These are phyloP conservation scores for Chitala chitala DNA, from an alignment of 2,113 vertebrate genomes.

Conservation along the genomic window DNA sequence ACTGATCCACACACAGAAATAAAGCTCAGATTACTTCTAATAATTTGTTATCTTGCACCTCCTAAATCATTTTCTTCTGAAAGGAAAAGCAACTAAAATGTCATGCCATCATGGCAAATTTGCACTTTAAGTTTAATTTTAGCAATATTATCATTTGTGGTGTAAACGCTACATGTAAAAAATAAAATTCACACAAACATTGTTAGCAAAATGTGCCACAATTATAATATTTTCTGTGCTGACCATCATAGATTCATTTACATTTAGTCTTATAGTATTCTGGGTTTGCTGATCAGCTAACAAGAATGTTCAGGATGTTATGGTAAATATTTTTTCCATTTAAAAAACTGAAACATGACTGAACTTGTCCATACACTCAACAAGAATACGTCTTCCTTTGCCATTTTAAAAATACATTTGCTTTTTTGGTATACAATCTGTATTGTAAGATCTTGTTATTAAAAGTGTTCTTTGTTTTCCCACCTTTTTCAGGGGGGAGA, in stretches of 20 bases:
- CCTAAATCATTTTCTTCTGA: conserved; percentile 4
- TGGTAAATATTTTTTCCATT: no score
- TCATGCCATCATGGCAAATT: not conserved
- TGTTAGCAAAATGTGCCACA: no score
- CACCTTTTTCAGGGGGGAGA: conserved; percentile 2
- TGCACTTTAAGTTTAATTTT: no score
- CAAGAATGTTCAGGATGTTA: no score
- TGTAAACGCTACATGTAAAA: no score
- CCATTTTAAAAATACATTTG: not conserved
- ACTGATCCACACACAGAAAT: conserved; percentile 22
- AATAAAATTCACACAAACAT: no score
- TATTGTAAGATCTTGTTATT: not conserved
- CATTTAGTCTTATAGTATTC: no score
- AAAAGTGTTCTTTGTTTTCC: not conserved
- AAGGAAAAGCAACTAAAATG: not conserved
- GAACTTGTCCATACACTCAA: conserved; percentile 6
- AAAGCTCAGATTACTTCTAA: conserved; percentile 25
- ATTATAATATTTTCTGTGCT: no score
- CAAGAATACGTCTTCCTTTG: not conserved
- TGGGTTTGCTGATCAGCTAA: no score
- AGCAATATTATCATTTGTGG: no score
- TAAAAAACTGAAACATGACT: conserved; percentile 6
- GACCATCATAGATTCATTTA: no score
- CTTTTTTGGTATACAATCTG: not conserved
- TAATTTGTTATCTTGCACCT: conserved; percentile 18